Conservation (phyloP, 92 coral and sea anemone species). For the Heteractis magnifica region DNA sequence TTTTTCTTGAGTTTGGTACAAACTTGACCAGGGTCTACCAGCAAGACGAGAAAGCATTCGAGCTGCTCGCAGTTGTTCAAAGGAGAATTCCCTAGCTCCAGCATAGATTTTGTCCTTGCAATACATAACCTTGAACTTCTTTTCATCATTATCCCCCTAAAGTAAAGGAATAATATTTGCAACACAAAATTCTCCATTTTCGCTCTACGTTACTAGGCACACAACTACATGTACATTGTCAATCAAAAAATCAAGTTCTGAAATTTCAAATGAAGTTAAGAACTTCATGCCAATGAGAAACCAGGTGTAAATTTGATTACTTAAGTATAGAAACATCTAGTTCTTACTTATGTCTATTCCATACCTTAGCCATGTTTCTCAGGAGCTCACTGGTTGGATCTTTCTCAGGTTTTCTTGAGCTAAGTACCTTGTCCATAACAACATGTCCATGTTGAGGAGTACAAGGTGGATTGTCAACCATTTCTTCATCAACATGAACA, state of each 20-base stretch:
- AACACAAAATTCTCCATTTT: too few species aligned
- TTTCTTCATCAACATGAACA: slow-evolving; percentile 79
- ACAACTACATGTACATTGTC: too few species aligned
- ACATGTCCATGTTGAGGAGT: slow-evolving; percentile 57
- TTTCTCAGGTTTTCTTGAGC: slow-evolving; percentile 74
- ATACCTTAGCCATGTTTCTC: slow-evolving; percentile 41
- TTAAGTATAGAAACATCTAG: too few species aligned
- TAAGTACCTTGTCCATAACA: slow-evolving; percentile 76
- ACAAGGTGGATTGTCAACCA: slow-evolving; percentile 41
- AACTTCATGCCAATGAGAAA: too few species aligned
- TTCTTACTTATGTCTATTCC: not conserved
- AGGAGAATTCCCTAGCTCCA: slow-evolving; percentile 87
- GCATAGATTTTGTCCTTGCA: slow-evolving; percentile 90
- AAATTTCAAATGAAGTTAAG: too few species aligned
- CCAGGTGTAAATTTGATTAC: too few species aligned
- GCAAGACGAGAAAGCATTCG: slow-evolving; percentile 54
- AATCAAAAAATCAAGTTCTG: too few species aligned
- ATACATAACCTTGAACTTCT: slow-evolving; percentile 71
- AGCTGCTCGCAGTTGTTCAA: slow-evolving; percentile 89
- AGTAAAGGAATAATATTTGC: not conserved
- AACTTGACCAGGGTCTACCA: slow-evolving; percentile 37
- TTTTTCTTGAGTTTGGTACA: slow-evolving; percentile 1
- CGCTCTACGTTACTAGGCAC: too few species aligned
- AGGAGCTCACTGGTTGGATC: slow-evolving; percentile 67
- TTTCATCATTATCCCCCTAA: slow-evolving; percentile 51